Evolutionary conservation across 35 echinoderm and acorn worm genomes (phyloP).

Genomic region (Stichopus chloronotus): DNA sequence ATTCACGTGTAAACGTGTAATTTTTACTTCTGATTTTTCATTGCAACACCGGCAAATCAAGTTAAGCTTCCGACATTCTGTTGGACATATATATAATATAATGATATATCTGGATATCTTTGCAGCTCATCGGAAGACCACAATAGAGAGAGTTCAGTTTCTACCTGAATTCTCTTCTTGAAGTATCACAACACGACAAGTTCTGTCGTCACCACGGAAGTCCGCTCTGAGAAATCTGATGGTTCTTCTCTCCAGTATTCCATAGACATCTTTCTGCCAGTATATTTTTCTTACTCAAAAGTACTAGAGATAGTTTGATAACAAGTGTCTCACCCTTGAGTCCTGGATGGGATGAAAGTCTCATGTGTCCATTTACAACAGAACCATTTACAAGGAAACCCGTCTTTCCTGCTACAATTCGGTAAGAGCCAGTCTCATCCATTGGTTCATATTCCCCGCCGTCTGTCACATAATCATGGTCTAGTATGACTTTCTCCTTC

Average conservation of each 20-base stretch:
- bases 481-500: neutral
- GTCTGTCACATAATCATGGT: neutral
- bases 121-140: too few species aligned
- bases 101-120: too few species aligned
- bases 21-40: too few species aligned
- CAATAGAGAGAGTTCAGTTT: too few species aligned
- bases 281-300: neutral
- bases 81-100: too few species aligned
- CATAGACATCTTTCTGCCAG: neutral
- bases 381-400: neutral
- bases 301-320: neutral
- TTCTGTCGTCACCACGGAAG: too few species aligned
- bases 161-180: too few species aligned
- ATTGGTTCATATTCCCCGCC: neutral
- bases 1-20: too few species aligned
- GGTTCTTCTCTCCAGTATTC: neutral
- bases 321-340: neutral
- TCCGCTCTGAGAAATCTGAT: too few species aligned
- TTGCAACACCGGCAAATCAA: too few species aligned
- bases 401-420: constrained; percentile 19
- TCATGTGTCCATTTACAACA: neutral
- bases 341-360: neutral
- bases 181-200: too few species aligned
- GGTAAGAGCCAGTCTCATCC: neutral
- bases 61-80: too few species aligned